These are phyloP conservation scores for Esox masquinongy DNA, from an alignment of 2,797 vertebrate species.

Conservation along the genomic window DNA sequence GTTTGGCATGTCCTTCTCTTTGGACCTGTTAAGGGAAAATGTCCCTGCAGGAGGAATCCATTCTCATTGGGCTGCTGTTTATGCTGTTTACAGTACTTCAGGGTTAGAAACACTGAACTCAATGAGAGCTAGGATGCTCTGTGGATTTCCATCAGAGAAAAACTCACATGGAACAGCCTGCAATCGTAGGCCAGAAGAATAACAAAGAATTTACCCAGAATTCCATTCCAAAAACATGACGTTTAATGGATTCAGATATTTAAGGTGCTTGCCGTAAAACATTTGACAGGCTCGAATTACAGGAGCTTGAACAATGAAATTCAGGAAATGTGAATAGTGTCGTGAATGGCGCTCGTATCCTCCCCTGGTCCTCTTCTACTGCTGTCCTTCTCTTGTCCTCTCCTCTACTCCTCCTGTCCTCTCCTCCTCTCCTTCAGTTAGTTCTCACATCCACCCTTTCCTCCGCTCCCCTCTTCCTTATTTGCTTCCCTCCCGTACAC, in stretches of 20 bases:
- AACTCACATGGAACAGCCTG: background rate
- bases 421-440: background rate
- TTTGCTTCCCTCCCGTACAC: background rate
- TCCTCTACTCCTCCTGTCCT: background rate
- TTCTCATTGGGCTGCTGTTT: slow-evolving; percentile 28
- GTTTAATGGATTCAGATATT: slow-evolving; percentile 53
- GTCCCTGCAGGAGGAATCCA: background rate
- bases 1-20: background rate
- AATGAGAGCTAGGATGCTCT: background rate
- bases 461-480: background rate
- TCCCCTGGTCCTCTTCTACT: background rate
- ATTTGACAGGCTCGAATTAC: slow-evolving; percentile 63
- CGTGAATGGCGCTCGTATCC: slow-evolving; percentile 64
- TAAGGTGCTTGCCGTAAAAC: slow-evolving; percentile 61
- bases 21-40: background rate
- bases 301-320: slow-evolving; percentile 67
- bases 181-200: background rate
- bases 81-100: slow-evolving; percentile 10
- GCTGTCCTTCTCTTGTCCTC: background rate
- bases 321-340: slow-evolving; percentile 74
- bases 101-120: slow-evolving; percentile 32
- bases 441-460: background rate
- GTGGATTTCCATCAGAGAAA: background rate
- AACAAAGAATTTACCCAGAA: slow-evolving; percentile 33
- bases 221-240: slow-evolving; percentile 66